A percentile compares a stretch with the other conserved stretches of the same genome.
These are phyloP conservation scores for Python bivittatus DNA, from an alignment of 2,113 vertebrate species.

Conservation along the genomic window DNA sequence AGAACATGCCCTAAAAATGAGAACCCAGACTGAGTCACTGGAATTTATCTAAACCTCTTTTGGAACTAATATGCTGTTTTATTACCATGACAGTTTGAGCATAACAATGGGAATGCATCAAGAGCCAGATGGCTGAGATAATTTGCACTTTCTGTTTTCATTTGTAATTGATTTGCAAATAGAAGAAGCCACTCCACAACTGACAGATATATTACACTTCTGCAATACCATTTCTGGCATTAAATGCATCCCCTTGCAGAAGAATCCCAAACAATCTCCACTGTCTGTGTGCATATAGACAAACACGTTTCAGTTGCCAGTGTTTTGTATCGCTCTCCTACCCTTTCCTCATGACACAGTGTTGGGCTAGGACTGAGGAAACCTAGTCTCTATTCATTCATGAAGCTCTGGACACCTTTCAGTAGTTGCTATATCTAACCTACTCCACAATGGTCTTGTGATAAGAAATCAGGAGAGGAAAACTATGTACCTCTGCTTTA, in stretches of 20 bases:
- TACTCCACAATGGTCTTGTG: neutral
- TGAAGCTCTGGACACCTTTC: neutral
- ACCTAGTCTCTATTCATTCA: neutral
- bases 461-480: neutral
- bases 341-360: neutral
- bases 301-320: neutral
- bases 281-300: neutral
- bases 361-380: neutral
- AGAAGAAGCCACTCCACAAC: neutral
- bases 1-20: neutral
- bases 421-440: neutral
- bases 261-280: neutral
- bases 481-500: neutral
- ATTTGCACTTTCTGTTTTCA: constrained; percentile 35
- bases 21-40: neutral
- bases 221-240: neutral
- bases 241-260: neutral
- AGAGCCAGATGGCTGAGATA: constrained; percentile 23
- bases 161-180: constrained; percentile 26
- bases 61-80: neutral
- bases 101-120: neutral
- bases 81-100: neutral
- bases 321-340: neutral
- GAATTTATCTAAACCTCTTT: neutral
- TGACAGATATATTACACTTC: constrained; percentile 19